Base-by-base conservation (phyloP, 2,888 invertebrate species). In the Nipponacmea schrenckii region DNA sequence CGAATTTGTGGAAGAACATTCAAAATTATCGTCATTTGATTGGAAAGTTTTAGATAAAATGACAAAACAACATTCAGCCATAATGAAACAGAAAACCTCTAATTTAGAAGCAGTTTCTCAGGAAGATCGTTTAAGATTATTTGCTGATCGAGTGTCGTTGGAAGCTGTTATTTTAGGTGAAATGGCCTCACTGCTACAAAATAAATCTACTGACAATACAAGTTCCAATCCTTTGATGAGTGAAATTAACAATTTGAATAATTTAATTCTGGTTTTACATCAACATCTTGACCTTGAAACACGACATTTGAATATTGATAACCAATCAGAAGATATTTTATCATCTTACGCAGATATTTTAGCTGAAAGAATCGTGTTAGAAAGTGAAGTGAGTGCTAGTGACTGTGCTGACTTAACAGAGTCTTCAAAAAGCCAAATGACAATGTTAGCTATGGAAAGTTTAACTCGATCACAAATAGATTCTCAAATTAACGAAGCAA, bases 311-410 rank as follows among this genome's bases (percentile, higher is more conserved):
- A 77, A 78, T 50, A 75, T 79, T 67, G 82, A 83, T 66, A 75
- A 77, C 15, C 50, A 62, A 7, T 20, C 24, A 10, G 67, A 67
- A 14, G 83, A 84, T 74, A 62, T 83, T 12, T 76, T 94, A 70
- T 94, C 94, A 85, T 93, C 94, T 86, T 91, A 95, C 83, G 93
- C 94, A 63, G 92, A 92, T 85, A 92, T 94, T 76, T 90, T 95
- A 83, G 93, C 94, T 31, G 92, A 94, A 84, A 93, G 88, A 73
- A 83, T 90, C 62, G 82, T 88, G 45, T 82, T 89, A 62, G 88
- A 89, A 75, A 85, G 86, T 27, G 85, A 86, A 65, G 71, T 76
- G 39, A 81, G 77, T 77, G 64, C 79, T 73, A 64, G 75, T 76
- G 79, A 80, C 67, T 74, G 71, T 17, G 78, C 76, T 48, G 78